These are phyloP conservation scores for Meda fulgida DNA, from an alignment of 2,797 vertebrate genomes.

Conservation along the genomic window DNA sequence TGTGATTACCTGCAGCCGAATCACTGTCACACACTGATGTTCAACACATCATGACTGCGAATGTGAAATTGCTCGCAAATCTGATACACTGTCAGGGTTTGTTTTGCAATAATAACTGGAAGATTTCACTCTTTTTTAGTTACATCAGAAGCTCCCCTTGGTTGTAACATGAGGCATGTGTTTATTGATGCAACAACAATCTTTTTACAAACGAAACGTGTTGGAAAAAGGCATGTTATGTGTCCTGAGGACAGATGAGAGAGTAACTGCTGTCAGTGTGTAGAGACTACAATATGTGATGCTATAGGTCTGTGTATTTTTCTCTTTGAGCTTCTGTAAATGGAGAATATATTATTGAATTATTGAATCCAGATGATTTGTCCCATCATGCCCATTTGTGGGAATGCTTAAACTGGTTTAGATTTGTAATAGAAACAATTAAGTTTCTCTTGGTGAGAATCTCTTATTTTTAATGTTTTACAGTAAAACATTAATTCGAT, in stretches of 20 bases:
- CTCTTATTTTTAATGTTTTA: not conserved
- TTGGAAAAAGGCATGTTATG: constrained; percentile 9
- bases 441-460: not conserved
- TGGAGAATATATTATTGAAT: not conserved
- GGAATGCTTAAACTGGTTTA: not conserved
- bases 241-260: constrained; percentile 21
- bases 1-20: not conserved
- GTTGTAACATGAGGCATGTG: not conserved
- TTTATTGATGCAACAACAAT: constrained; percentile 9
- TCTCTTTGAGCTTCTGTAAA: not conserved
- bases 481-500: not conserved
- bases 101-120: not conserved
- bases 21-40: no score
- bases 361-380: not conserved
- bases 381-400: not conserved
- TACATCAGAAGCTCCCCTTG: not conserved
- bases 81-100: not conserved
- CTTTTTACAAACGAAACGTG: constrained; percentile 7
- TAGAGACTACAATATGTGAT: not conserved
- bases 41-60: no score
- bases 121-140: not conserved
- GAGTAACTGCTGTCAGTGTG: not conserved
- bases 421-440: not conserved
- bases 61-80: not conserved
- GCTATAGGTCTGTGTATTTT: not conserved